Conservation (phyloP, 2,888 invertebrate species). For the Patella pellucida region DNA sequence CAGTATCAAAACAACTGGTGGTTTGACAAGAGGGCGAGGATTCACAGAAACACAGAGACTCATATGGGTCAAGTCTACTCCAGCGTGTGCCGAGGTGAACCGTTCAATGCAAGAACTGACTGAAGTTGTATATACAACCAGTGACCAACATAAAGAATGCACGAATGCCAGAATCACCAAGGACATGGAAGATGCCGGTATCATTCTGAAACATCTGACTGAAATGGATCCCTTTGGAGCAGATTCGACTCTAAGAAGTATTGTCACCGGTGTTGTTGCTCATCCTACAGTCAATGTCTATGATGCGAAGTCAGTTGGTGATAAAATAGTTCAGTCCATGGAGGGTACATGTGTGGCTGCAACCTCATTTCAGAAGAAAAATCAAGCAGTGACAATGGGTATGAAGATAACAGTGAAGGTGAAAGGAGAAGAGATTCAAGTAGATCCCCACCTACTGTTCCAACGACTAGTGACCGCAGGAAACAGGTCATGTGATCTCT, state of each 20-base stretch:
- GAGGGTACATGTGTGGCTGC: too few relatives aligned
- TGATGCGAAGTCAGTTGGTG: not conserved
- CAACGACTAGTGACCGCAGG: too few relatives aligned
- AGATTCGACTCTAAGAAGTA: not conserved
- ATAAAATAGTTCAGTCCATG: constrained; percentile 1
- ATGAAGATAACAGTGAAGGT: too few relatives aligned
- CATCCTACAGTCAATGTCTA: constrained; percentile 9
- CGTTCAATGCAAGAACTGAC: constrained; percentile 15
- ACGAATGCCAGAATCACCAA: constrained; percentile 11
- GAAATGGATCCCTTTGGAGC: constrained; percentile 9
- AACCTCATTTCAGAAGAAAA: too few relatives aligned
- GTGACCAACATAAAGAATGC: constrained; percentile 12
- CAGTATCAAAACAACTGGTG: constrained; percentile 16
- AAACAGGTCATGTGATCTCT: too few relatives aligned
- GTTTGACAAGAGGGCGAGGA: constrained; percentile 12
- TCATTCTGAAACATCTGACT: constrained; percentile 3
- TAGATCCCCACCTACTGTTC: too few relatives aligned
- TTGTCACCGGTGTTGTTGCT: constrained; percentile 9
- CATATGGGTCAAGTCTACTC: constrained; percentile 5
- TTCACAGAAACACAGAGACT: constrained; percentile 1
- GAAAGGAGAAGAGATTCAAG: too few relatives aligned
- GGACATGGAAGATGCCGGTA: constrained; percentile 9
- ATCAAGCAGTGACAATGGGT: too few relatives aligned
- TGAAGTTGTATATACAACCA: constrained; percentile 3
- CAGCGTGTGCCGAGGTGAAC: not conserved